phyloP scores from a whole-genome alignment of 1,140 invertebrate genomes.

The Dermatophagoides farinae region DNA sequence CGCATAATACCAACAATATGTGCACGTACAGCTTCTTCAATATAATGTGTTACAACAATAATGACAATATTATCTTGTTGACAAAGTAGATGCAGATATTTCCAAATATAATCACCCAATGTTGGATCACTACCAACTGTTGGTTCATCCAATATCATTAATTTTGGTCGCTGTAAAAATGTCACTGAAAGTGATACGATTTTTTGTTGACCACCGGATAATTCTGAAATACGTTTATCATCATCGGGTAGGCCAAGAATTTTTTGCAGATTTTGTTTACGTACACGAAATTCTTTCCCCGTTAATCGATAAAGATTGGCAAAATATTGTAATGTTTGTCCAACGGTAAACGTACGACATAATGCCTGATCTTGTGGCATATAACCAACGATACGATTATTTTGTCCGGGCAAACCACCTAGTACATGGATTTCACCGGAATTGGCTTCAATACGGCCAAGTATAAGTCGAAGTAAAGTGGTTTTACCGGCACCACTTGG shows the following conservation, averaged over 20 bases:
- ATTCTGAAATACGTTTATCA: constrained; percentile 18
- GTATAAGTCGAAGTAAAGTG: constrained; percentile 25
- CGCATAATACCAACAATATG: constrained; percentile 28
- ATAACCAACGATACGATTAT: constrained; percentile 57
- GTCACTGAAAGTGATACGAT: constrained; percentile 77
- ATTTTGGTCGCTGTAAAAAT: constrained; percentile 70
- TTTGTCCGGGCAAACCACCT: constrained; percentile 31
- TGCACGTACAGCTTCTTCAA: constrained; percentile 27
- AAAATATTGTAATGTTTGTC: constrained; percentile 84
- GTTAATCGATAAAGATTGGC: constrained; percentile 82
- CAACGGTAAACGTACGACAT: constrained; percentile 80
- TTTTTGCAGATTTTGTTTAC: constrained; percentile 63
- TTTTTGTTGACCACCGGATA: constrained; percentile 73
- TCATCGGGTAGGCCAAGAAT: constrained; percentile 52
- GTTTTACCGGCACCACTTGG: constrained; percentile 41
- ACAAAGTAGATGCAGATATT: constrained; percentile 60
- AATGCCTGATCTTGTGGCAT: constrained; percentile 78
- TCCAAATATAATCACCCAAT: constrained; percentile 70
- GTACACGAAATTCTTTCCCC: not conserved
- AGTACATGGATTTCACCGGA: constrained; percentile 1
- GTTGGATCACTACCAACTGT: constrained; percentile 79
- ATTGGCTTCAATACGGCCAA: constrained; percentile 13
- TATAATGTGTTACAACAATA: constrained; percentile 29
- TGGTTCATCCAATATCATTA: constrained; percentile 84
- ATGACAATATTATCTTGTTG: constrained; percentile 33